Evolutionary conservation across 1,140 invertebrate genomes (phyloP), one percentile per base, ranked within the genome.

Genomic region (Lethrus apterus): DNA sequence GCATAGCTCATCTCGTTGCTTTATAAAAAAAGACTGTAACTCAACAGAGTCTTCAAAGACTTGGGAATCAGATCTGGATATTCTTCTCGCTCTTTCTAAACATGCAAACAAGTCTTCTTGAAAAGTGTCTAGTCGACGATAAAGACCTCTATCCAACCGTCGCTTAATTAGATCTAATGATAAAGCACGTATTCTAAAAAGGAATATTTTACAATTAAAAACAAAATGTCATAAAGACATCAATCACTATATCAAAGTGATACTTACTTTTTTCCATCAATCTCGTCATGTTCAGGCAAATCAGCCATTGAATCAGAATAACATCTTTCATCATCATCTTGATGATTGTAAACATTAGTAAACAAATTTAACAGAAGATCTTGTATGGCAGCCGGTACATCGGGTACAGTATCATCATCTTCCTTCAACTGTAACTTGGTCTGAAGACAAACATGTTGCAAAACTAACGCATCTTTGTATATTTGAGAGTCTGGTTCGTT

Each of bases 401-500:
- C 92, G 2, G 92, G 92, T 7, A 89, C 77, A 18, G 82, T 81
- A 61, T 93, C 88, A 18, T 89, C 86, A 50, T 88, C 83, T 51
- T 91, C 88, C 45, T 87, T 84, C 13, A 97, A 66, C 62, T 90
- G 81, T 49, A 90, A 71, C 63, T 96, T 96, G 21, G 92, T 92
- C 73, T 97, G 91, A 31, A 97, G 68, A 44, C 90, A 89, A 19
- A 97, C 74, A 56, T 90, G 73, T 70, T 98, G 93, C 48, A 99
- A 68, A 21, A 92, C 86, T 40, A 98, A 71, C 0, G 95, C 93
- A 71, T 98, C 95, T 72, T 98, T 98, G 66, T 99, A 99, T 56
- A 99, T 96, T 64, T 95, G 89, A 0, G 94, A 98, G 67, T 98
- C 94, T 0, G 96, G 95, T 67, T 99, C 96, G 68, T 99, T 99